Percentiles rank a stretch among this genome's conserved stretches.
Conservation (phyloP, 2,888 invertebrate species). For the Calameuta pallipes region DNA sequence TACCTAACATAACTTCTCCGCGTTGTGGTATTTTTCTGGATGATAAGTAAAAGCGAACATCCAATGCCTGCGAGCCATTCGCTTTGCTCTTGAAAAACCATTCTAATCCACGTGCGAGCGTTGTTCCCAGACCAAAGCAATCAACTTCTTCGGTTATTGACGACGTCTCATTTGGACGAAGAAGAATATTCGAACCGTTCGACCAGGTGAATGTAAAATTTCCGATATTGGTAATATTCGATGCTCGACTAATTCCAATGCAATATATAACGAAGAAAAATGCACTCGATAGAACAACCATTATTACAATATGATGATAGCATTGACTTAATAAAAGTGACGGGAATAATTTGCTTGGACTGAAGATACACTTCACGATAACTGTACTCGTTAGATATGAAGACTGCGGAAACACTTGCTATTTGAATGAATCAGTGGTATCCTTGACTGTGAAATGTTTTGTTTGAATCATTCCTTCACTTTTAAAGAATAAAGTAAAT, state of each 20-base stretch:
- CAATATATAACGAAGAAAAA: not conserved
- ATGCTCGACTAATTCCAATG: not conserved
- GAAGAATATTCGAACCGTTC: constrained; percentile 2
- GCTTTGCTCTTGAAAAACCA: constrained; percentile 67
- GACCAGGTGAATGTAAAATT: constrained; percentile 6
- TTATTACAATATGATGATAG: not conserved
- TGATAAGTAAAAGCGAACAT: constrained; percentile 69
- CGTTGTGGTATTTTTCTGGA: constrained; percentile 65
- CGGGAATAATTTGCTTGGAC: not conserved
- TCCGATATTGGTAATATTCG: not conserved
- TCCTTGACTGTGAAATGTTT: not conserved
- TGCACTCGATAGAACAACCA: not conserved
- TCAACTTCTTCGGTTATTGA: constrained; percentile 60
- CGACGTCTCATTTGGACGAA: not conserved
- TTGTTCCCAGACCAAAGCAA: constrained; percentile 69
- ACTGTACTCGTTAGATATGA: not conserved
- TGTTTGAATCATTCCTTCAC: not conserved
- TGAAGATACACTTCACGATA: not conserved
- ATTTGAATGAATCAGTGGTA: not conserved
- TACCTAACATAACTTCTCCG: constrained; percentile 64
- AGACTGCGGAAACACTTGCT: not conserved
- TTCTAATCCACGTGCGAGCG: constrained; percentile 60
- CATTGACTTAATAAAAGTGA: not conserved
- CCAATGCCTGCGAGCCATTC: constrained; percentile 63
- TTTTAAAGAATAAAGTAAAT: no score